A percentile compares a stretch with the other conserved stretches of the same genome.
These are phyloP conservation scores for Drosophila conformis DNA, from an alignment of 2,888 invertebrate species.

Conservation along the genomic window DNA sequence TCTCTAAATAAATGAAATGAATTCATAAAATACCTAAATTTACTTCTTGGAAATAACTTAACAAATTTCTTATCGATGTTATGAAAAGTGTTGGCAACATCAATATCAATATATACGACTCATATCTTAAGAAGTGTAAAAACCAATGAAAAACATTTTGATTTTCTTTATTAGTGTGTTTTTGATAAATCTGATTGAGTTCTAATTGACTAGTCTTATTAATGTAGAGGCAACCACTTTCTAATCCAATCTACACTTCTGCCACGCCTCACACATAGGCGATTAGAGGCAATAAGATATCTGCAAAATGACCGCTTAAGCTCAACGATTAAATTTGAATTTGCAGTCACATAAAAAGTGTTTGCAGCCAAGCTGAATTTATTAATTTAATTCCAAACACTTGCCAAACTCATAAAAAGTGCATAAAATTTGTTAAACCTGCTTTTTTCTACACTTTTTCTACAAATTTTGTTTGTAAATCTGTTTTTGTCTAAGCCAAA, in stretches of 20 bases:
- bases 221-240: neutral
- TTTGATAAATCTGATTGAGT: neutral
- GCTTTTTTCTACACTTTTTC: conserved; percentile 20
- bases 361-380: conserved; percentile 44
- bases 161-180: neutral
- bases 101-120: too few species aligned
- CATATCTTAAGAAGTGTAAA: neutral
- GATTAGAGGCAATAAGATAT: neutral
- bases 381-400: conserved; percentile 75
- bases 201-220: neutral
- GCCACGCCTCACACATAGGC: conserved; percentile 2
- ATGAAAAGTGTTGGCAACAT: neutral
- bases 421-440: conserved; percentile 61
- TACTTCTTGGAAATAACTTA: too few species aligned
- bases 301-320: neutral
- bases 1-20: neutral
- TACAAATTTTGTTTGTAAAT: conserved; percentile 49
- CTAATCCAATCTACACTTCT: conserved; percentile 20
- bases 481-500: conserved; percentile 62
- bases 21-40: neutral
- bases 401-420: conserved; percentile 69
- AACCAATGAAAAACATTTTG: neutral
- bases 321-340: conserved; percentile 42
- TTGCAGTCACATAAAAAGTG: conserved; percentile 32
- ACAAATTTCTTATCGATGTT: neutral